Conservation (phyloP, 2,888 invertebrate species). For the Busseola fusca region DNA sequence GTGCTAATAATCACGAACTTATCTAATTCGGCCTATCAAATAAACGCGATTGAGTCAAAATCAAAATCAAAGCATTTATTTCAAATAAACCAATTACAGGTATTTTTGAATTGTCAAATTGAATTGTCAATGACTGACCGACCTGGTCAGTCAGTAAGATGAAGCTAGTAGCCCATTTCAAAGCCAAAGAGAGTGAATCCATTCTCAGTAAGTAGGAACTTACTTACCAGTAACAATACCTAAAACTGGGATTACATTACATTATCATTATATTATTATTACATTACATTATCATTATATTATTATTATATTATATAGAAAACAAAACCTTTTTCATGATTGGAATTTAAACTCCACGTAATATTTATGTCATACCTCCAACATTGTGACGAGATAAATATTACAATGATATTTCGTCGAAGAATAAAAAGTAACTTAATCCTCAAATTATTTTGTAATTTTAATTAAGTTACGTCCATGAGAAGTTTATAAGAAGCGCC, state of each 20-base stretch:
- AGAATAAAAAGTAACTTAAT: not conserved
- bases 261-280: too few species aligned
- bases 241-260: constrained; percentile 1
- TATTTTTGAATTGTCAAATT: too few species aligned
- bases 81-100: too few species aligned
- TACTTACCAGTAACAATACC: not conserved
- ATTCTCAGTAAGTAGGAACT: constrained; percentile 14
- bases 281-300: too few species aligned
- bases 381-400: too few species aligned
- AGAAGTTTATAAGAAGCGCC: constrained; percentile 17
- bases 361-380: not conserved
- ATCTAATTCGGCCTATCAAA: constrained; percentile 20
- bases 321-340: not conserved
- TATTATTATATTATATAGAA: too few species aligned
- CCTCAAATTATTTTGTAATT: constrained; percentile 11
- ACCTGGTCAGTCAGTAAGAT: too few species aligned
- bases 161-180: too few species aligned
- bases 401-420: not conserved
- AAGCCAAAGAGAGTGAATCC: too few species aligned
- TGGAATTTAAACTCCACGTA: not conserved
- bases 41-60: constrained; percentile 4
- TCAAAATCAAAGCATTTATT: too few species aligned
- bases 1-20: not conserved
- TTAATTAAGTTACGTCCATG: constrained; percentile 17
- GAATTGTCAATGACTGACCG: too few species aligned